Evolutionary conservation across 2,888 invertebrate genomes (phyloP).

Genomic region (Athalia cordata): DNA sequence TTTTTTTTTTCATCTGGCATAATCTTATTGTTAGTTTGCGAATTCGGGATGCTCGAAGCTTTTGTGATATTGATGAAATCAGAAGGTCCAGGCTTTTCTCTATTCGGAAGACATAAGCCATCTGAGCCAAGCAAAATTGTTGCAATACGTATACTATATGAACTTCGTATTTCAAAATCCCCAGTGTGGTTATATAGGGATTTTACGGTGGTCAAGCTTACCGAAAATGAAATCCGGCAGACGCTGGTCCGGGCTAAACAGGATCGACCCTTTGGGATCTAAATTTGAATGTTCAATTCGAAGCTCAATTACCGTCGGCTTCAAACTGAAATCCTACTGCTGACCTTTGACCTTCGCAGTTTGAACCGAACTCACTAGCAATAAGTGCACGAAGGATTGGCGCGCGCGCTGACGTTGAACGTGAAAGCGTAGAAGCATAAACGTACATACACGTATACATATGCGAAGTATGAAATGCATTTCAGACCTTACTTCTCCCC

Average conservation of each 20-base stretch:
- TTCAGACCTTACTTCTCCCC: neutral
- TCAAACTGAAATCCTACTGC: neutral
- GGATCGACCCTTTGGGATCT: slow-evolving; percentile 1
- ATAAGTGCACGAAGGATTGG: too few species aligned
- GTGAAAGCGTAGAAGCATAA: too few species aligned
- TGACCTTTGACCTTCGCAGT: neutral
- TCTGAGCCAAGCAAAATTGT: neutral
- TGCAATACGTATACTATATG: neutral
- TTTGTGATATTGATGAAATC: neutral
- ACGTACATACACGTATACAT: too few species aligned
- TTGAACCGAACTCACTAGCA: neutral
- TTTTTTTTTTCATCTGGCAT: too few species aligned
- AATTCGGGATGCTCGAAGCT: neutral
- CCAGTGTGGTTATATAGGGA: neutral
- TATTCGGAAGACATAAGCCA: neutral
- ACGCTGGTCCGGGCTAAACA: neutral
- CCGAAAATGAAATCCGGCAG: slow-evolving; percentile 11
- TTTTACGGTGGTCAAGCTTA: slow-evolving; percentile 1
- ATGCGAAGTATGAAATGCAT: neutral
- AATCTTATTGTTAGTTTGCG: neutral
- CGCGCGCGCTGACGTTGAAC: too few species aligned
- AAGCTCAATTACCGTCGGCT: too few species aligned
- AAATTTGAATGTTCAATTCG: slow-evolving; percentile 2
- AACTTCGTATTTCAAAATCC: neutral
- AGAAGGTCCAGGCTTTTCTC: neutral